Percentiles rank a stretch among this genome's conserved stretches.
Evolutionary conservation across 2,113 vertebrate genomes (phyloP).

Genomic region (Ancistrus triradiatus): DNA sequence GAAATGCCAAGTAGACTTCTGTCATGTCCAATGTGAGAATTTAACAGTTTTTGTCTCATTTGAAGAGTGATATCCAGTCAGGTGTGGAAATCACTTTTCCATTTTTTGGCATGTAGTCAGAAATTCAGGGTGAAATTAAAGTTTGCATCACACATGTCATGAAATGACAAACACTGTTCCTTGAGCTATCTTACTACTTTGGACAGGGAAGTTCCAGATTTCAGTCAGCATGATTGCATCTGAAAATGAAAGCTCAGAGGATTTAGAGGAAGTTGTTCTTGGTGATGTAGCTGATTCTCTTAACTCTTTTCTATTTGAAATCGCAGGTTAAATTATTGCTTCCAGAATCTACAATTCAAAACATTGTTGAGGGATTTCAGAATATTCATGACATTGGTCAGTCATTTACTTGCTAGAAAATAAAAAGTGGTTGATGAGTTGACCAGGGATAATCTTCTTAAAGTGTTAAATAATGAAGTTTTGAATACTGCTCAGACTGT

Average conservation of each 20-base stretch:
- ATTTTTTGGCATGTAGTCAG: not conserved
- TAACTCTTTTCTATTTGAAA: not conserved
- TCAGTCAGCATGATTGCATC: not conserved
- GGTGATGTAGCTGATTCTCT: not conserved
- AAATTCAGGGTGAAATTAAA: slow-evolving; percentile 1
- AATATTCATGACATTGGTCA: not conserved
- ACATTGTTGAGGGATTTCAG: not conserved
- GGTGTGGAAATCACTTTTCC: not conserved
- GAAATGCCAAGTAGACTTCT: slow-evolving; percentile 3
- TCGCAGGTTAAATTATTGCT: not conserved
- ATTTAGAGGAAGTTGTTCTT: not conserved
- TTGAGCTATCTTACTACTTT: not conserved
- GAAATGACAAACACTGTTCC: not conserved
- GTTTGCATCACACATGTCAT: not conserved
- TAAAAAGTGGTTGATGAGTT: slow-evolving; percentile 12
- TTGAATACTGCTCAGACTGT: not conserved
- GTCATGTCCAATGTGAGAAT: not conserved
- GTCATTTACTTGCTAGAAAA: slow-evolving; percentile 1
- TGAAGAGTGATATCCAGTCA: slow-evolving; percentile 3
- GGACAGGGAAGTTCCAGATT: not conserved
- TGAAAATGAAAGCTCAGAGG: not conserved
- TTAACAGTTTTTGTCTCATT: slow-evolving; percentile 15
- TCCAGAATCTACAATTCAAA: too few relatives aligned
- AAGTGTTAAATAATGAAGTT: slow-evolving; percentile 7
- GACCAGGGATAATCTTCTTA: not conserved